These are phyloP conservation scores for Hydriomena furcata DNA, from an alignment of 2,888 invertebrate genomes.

Conservation along the genomic window DNA sequence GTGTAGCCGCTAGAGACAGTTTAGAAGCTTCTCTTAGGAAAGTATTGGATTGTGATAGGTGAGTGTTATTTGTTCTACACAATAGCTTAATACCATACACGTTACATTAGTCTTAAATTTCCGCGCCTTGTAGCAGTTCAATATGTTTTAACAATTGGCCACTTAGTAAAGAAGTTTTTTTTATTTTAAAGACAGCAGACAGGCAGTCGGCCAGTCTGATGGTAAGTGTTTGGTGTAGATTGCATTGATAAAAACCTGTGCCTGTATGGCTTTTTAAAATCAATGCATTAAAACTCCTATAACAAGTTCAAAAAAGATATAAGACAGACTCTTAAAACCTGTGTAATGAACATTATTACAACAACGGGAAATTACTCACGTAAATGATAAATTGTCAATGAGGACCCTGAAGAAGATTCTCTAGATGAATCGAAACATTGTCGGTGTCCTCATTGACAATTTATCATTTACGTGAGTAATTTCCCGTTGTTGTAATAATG, in stretches of 20 bases:
- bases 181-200: conserved; percentile 40
- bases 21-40: conserved; percentile 87
- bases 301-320: background rate
- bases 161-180: conserved; percentile 32
- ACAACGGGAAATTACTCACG: too few relatives aligned
- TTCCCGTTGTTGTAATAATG: too few relatives aligned
- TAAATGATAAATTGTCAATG: too few relatives aligned
- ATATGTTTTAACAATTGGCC: conserved; percentile 33
- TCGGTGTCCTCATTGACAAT: too few relatives aligned
- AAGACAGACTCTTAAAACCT: background rate
- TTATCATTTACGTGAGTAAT: too few relatives aligned
- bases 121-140: conserved; percentile 30
- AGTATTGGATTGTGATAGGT: conserved; percentile 89
- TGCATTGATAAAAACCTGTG: conserved; percentile 24
- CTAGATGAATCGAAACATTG: too few relatives aligned
- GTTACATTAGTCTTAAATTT: conserved; percentile 28
- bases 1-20: conserved; percentile 88
- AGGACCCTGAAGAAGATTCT: too few relatives aligned
- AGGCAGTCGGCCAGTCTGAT: conserved; percentile 41
- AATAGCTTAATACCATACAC: conserved; percentile 31
- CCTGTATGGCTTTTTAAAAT: conserved; percentile 23
- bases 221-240: conserved; percentile 36
- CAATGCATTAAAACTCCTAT: conserved; percentile 4
- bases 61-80: conserved; percentile 43
- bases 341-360: conserved; percentile 2